Evolutionary conservation across 1,140 invertebrate genomes (phyloP), one percentile per base, ranked within the genome.

Genomic region (Tribolium madens): DNA sequence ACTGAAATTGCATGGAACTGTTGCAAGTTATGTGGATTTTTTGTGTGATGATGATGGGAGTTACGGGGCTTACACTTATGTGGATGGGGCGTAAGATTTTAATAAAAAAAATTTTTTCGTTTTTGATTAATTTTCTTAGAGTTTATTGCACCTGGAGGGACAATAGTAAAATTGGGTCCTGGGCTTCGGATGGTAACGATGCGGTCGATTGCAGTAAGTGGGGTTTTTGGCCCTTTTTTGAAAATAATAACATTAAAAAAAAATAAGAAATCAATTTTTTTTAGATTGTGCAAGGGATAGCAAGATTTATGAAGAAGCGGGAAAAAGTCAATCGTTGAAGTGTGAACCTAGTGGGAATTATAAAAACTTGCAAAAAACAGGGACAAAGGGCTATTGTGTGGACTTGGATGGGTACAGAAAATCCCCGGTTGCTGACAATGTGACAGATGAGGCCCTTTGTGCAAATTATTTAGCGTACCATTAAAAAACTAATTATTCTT

Each of bases 31-130:
- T 53, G 85, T 86, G 4, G 83, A 80, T 1, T 81, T 87, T 5
- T 82, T 85, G 72, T 91, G 90, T 78, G 89, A 90, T 79, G 89
- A 87, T 76, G 90, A 91, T 82, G 90, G 90, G 42, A 88, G 86
- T 75, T 91, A 88, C 83, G 89, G 89, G 47, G 79, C 85, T n/a
- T 88, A 87, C 78, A 87, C 87, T 78, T 87, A 89, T 31, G 60
- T 77, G 9, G 86, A 86, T 60, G 86, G 86, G 80, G 86, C 86
- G 88, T 89, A 85, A 86, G 87, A 83, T 76, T 50, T 69, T 3
- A 73, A 13, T 31, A 21, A 36, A 42, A 7, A 21, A 36, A 42
- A 7, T 1, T 26, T 26, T 26, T 26, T 26, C 21, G 1, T 26
- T 26, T 26, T 0, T 26, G 21, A 42, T 10, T 18, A 12, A 71